A percentile compares a stretch with the other conserved stretches of the same genome.
These are phyloP conservation scores for Bilobella aurantiaca DNA, from an alignment of 1,140 invertebrate species.

Conservation along the genomic window DNA sequence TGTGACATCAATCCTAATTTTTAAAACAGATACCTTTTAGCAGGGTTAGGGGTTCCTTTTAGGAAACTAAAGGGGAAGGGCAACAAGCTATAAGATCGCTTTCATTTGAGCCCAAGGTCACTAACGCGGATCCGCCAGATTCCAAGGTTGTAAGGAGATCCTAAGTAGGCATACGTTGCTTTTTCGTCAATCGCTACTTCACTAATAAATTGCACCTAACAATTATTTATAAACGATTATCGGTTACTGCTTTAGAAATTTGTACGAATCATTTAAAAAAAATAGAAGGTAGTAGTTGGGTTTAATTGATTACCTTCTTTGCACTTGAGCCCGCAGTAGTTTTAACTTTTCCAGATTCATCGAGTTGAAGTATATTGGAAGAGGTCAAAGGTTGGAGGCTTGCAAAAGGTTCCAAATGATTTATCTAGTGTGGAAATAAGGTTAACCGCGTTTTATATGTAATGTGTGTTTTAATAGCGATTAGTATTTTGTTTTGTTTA, in stretches of 20 bases:
- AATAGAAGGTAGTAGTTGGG: too few relatives aligned
- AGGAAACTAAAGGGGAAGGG: too few relatives aligned
- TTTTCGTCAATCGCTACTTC: conserved; percentile 32
- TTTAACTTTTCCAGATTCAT: conserved; percentile 56
- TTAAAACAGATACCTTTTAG: too few relatives aligned
- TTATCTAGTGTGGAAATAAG: neutral
- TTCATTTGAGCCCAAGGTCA: neutral
- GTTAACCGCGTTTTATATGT: neutral
- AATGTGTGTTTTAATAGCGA: neutral
- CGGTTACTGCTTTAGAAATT: too few relatives aligned
- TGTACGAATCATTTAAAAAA: too few relatives aligned
- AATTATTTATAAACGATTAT: conserved; percentile 38
- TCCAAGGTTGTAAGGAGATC: conserved; percentile 58
- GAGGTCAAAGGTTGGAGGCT: conserved; percentile 9
- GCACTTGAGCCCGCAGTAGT: conserved; percentile 43
- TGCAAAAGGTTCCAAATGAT: conserved; percentile 38
- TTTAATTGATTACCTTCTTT: too few relatives aligned
- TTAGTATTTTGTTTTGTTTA: neutral
- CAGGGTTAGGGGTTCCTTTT: too few relatives aligned
- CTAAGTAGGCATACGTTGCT: conserved; percentile 48
- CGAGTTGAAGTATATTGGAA: conserved; percentile 44
- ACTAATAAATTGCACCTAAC: conserved; percentile 28
- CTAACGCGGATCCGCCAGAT: conserved; percentile 48
- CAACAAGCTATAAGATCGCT: neutral
- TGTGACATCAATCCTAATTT: too few relatives aligned